phyloP scores from a whole-genome alignment of 2,797 vertebrate genomes.

The Phalloptychus januarius region DNA sequence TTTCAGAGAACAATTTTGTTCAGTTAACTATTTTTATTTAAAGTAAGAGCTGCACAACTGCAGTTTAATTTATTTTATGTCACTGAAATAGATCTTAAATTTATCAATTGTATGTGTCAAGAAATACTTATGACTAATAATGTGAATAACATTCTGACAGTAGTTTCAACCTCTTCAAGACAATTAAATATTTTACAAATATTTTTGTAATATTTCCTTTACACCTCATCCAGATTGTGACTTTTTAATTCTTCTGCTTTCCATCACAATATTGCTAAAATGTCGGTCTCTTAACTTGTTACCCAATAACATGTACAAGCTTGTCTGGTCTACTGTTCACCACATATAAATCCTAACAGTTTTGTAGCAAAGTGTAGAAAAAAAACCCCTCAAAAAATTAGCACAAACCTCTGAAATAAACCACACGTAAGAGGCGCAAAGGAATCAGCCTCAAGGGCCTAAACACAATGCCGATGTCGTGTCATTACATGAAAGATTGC shows the following conservation, averaged over 20 bases:
- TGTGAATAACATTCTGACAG: too few relatives aligned
- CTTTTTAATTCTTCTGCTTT: neutral
- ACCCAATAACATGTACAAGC: neutral
- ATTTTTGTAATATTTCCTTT: neutral
- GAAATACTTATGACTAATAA: neutral
- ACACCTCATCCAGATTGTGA: neutral
- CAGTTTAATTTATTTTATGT: neutral
- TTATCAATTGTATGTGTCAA: neutral
- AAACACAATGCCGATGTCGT: slow-evolving; percentile 68
- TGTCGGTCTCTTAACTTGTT: neutral
- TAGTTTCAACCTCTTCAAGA: too few relatives aligned
- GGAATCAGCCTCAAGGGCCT: slow-evolving; percentile 43
- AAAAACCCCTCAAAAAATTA: neutral
- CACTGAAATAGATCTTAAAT: neutral
- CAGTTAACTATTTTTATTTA: neutral
- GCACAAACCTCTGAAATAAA: neutral
- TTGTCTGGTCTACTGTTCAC: slow-evolving; percentile 7
- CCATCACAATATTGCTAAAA: neutral
- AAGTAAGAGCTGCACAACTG: neutral
- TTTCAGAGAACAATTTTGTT: neutral
- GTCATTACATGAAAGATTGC: slow-evolving; percentile 72
- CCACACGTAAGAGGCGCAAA: slow-evolving; percentile 15
- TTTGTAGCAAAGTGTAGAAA: slow-evolving; percentile 21
- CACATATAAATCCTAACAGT: slow-evolving; percentile 35
- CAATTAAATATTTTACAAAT: too few relatives aligned